Evolutionary conservation across 2,888 invertebrate genomes (phyloP).

Genomic region (Cepaea hortensis): DNA sequence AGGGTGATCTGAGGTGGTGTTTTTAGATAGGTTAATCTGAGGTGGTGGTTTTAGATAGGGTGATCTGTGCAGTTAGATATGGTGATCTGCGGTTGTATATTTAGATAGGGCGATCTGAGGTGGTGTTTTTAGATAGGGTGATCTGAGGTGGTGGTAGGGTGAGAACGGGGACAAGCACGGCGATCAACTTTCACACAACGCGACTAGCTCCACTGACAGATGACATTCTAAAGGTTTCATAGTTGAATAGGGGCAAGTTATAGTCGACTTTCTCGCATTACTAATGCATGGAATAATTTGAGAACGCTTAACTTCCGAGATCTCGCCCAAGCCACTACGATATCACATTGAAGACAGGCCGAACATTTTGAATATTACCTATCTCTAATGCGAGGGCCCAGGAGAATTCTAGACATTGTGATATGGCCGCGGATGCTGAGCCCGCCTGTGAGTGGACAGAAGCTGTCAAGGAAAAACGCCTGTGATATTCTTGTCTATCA

Average conservation of each 20-base stretch:
- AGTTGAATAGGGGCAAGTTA: neutral
- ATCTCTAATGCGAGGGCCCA: neutral
- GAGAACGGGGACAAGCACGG: no score
- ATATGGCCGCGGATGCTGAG: neutral
- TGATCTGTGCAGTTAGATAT: no score
- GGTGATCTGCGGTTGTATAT: no score
- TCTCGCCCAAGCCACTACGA: neutral
- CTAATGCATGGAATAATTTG: slow-evolving; percentile 28
- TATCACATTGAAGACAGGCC: neutral
- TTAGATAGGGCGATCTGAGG: no score
- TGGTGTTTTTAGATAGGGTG: no score
- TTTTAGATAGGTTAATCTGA: no score
- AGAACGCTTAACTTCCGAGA: neutral
- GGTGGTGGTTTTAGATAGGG: no score
- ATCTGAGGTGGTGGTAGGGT: no score
- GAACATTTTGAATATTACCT: neutral
- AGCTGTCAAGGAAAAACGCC: neutral
- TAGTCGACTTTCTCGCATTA: neutral
- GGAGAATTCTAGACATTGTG: neutral
- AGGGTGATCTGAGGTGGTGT: no score
- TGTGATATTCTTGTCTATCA: neutral
- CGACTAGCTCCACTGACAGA: neutral
- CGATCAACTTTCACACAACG: neutral
- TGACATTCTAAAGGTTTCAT: neutral
- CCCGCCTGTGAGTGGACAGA: no score